Evolutionary conservation across 2,113 vertebrate genomes (phyloP), one percentile per base, ranked within the genome.

Genomic region (Sakesphorus luctuosus): DNA sequence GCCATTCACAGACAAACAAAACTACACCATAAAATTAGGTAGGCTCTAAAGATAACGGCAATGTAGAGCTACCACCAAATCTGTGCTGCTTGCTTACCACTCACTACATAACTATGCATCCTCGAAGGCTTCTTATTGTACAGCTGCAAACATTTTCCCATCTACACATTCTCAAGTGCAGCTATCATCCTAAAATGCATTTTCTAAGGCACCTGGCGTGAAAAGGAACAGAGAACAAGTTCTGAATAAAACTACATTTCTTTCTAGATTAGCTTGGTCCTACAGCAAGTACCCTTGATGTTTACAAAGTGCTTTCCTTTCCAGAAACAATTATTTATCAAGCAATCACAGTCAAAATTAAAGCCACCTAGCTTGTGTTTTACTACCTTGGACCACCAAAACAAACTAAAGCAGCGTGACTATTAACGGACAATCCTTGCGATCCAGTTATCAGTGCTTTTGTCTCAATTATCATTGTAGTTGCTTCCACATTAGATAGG

Each of bases 21-120:
- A 75, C 3, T 2, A 2, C 18, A 38, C 6, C 17, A 36, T 31
- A 58, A 63, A 88, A 63, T 33, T 10, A 68, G 23, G 17, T 21
- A 63, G 38, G 43, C 18, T 56, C 24, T 65, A 20, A 58, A 69
- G 35, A 18, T 3, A 36, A 56, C 10, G 76, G 59, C 29, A 3
- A n/a, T n/a, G 7, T 23, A 44, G 19, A 59, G 14, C 36, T 75
- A 49, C 23, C 31, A 59, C 43, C 18, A 24, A 24, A 40, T 67
- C 11, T 40, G 50, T 40, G 13, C 43, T 63, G 33, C 46, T n/a
- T 71, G 26, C 61, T 83, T 58, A 62, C 28, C 36, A 28, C 33
- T 63, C 28, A 5, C 18, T 21, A 10, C 2, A 0, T 10, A 77
- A 84, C 7, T 13, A 29, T 4, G 1, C 17, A 9, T 50, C 17